Percentiles rank a stretch among this genome's conserved stretches.
These are phyloP conservation scores for Microplitis demolitor DNA, from an alignment of 1,140 invertebrate genomes.

Conservation along the genomic window DNA sequence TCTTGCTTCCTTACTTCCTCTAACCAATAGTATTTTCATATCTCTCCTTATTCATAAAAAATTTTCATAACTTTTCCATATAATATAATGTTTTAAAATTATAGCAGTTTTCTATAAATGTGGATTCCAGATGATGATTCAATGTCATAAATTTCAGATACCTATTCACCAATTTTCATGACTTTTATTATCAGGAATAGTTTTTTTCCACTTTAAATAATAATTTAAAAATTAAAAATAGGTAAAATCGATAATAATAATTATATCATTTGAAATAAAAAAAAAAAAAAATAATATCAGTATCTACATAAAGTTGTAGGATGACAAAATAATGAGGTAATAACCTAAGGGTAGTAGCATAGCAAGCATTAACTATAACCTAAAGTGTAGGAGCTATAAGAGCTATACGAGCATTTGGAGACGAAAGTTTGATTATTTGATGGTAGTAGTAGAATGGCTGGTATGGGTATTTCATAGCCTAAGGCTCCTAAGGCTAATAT, in stretches of 20 bases:
- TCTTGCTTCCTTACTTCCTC: not conserved
- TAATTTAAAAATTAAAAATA: not conserved
- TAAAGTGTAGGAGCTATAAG: not conserved
- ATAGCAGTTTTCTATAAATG: too few relatives aligned
- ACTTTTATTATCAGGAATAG: not conserved
- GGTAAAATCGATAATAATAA: not conserved
- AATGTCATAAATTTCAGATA: too few relatives aligned
- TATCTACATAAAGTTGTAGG: not conserved
- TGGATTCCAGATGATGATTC: too few relatives aligned
- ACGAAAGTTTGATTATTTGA: slow-evolving; percentile 23
- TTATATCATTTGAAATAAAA: too few relatives aligned
- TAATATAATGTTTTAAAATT: too few relatives aligned
- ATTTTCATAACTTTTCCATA: too few relatives aligned
- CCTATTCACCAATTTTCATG: not conserved
- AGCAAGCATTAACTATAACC: not conserved
- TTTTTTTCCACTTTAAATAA: not conserved
- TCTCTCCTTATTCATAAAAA: too few relatives aligned
- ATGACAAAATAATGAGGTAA: not conserved
- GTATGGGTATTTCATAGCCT: slow-evolving; percentile 10
- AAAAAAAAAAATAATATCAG: too few relatives aligned
- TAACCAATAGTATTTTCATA: not conserved
- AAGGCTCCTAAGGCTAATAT: not conserved
- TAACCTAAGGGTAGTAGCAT: not conserved
- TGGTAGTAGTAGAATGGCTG: not conserved
- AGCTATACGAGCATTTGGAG: not conserved